A percentile compares a stretch with the other conserved stretches of the same genome.
Evolutionary conservation across 2,888 invertebrate genomes (phyloP).

Genomic region (Agonopterix heracliana): DNA sequence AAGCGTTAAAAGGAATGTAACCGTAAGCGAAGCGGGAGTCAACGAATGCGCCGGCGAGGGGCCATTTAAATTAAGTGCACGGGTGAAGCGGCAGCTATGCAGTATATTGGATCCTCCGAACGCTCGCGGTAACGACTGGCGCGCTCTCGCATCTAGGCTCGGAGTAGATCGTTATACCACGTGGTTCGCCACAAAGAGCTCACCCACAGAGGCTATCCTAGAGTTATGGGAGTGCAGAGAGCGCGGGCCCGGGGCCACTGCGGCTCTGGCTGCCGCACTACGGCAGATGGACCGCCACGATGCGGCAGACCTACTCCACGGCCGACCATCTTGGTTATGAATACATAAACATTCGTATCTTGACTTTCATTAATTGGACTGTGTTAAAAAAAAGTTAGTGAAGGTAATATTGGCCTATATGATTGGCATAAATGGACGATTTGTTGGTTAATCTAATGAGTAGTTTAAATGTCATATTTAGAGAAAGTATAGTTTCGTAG

Average conservation of each 20-base stretch:
- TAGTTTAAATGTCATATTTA: conserved; percentile 67
- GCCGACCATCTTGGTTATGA: conserved; percentile 71
- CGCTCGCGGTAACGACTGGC: conserved; percentile 96
- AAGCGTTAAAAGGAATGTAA: conserved; percentile 67
- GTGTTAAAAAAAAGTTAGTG: conserved; percentile 13
- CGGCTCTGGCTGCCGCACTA: conserved; percentile 78
- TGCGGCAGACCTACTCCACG: conserved; percentile 62
- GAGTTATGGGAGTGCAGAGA: conserved; percentile 97
- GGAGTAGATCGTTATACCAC: conserved; percentile 97
- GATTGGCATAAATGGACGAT: conserved; percentile 25
- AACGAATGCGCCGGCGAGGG: conserved; percentile 78
- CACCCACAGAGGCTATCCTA: conserved; percentile 96
- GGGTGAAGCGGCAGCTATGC: conserved; percentile 73
- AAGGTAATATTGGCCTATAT: conserved; percentile 20
- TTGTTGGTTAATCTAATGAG: conserved; percentile 49
- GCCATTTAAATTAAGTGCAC: conserved; percentile 76
- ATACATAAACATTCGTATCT: conserved; percentile 26
- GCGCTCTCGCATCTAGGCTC: conserved; percentile 94
- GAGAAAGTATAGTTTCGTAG: conserved; percentile 55
- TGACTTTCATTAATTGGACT: conserved; percentile 20
- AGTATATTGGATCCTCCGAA: conserved; percentile 93
- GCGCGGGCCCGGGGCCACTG: conserved; percentile 87
- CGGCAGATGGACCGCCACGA: conserved; percentile 66
- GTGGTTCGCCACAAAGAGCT: conserved; percentile 97
- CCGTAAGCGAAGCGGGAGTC: conserved; percentile 78